These are phyloP conservation scores for Anniella stebbinsi DNA, from an alignment of 2,797 vertebrate genomes.

Conservation along the genomic window DNA sequence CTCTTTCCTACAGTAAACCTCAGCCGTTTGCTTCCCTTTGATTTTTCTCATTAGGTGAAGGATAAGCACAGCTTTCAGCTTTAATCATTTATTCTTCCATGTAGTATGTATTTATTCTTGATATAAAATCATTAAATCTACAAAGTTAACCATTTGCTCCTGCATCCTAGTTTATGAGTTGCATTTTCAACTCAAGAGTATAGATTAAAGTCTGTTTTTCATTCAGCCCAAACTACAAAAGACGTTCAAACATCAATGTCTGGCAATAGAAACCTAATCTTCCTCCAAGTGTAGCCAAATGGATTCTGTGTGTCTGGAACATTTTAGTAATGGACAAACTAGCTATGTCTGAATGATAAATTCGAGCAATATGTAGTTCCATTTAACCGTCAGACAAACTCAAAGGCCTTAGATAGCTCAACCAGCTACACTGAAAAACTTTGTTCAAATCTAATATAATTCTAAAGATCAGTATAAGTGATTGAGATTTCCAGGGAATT, in stretches of 20 bases:
- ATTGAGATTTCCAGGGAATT: neutral
- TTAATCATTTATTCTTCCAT: conserved; percentile 25
- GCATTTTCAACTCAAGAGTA: conserved; percentile 22
- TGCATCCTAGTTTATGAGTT: conserved; percentile 17
- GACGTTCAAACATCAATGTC: neutral
- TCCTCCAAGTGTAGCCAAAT: conserved; percentile 25
- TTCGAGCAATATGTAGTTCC: conserved; percentile 16
- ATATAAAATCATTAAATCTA: conserved; percentile 27
- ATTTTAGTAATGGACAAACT: conserved; percentile 31
- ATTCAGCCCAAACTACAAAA: conserved; percentile 12
- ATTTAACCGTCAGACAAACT: conserved; percentile 23
- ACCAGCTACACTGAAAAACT: conserved; percentile 14
- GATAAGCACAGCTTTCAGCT: conserved; percentile 12
- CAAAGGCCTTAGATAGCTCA: conserved; percentile 26
- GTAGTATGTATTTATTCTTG: conserved; percentile 18
- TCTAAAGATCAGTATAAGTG: conserved; percentile 8
- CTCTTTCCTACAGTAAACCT: neutral
- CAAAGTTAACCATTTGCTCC: conserved; percentile 29
- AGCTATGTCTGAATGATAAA: conserved; percentile 50
- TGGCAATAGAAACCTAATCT: conserved; percentile 42
- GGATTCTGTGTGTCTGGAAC: conserved; percentile 23
- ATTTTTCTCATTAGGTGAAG: conserved; percentile 15
- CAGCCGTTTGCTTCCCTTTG: neutral
- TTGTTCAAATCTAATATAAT: neutral
- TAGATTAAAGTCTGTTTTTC: conserved; percentile 23